These are phyloP conservation scores for Nilaparvata lugens DNA, from an alignment of 1,140 invertebrate species.

Conservation along the genomic window DNA sequence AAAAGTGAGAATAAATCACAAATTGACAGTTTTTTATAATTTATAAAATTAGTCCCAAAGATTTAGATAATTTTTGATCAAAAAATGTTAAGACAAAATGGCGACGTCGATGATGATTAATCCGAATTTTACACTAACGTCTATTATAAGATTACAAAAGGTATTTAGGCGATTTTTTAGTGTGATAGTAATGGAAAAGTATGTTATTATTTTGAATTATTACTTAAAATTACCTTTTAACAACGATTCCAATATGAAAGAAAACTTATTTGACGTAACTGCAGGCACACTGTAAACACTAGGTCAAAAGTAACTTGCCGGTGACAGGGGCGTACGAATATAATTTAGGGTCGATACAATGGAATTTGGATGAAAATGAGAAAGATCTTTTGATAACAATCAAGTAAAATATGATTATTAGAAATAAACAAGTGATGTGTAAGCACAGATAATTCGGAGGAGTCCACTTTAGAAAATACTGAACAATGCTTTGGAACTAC, in stretches of 20 bases:
- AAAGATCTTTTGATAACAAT: background rate
- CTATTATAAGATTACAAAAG: background rate
- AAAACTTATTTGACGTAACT: conserved; percentile 16
- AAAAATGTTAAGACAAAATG: conserved; percentile 18
- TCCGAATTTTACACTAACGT: background rate
- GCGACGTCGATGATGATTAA: conserved; percentile 15
- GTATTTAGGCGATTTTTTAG: background rate
- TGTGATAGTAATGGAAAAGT: background rate
- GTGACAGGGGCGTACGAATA: conserved; percentile 18
- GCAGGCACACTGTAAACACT: conserved; percentile 18
- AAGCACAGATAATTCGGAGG: background rate
- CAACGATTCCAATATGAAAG: background rate
- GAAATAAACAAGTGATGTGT: background rate
- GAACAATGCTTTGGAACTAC: background rate
- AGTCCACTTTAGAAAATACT: background rate
- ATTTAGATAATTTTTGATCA: conserved; percentile 7
- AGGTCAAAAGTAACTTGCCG: conserved; percentile 17
- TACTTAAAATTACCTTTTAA: background rate
- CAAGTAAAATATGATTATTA: background rate
- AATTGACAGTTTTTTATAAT: background rate
- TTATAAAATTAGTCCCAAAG: background rate
- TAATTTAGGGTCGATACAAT: conserved; percentile 1
- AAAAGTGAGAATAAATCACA: background rate
- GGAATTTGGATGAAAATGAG: background rate
- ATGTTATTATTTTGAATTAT: background rate